Base-by-base conservation (phyloP, 2,888 invertebrate species). In the Synergus laeviventris region DNA sequence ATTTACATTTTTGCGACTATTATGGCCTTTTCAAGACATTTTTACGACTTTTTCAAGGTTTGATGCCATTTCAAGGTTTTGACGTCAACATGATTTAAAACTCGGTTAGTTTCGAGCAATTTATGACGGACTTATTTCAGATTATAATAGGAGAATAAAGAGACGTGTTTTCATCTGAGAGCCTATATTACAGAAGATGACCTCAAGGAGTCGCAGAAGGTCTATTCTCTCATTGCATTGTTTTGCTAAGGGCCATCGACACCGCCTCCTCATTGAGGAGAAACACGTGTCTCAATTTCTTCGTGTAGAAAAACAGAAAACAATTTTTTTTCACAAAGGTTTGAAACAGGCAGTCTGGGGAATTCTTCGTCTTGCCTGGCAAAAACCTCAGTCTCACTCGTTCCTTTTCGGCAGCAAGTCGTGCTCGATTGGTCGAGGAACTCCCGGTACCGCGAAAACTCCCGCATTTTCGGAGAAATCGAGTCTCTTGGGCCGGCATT, bases 361-460 rank as follows among this genome's bases (percentile, higher is more conserved):
- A 8, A 49, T 31, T 70, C n/a, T 16, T n/a, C 36, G 4, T 3
- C 38, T 62, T 62, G 38, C 0, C 38, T 38, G 11, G 42, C 45
- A 45, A 31, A 70, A 49, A 70, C n/a, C 16, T 66, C 31, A 70
- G 49, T 31, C 31, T 70, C 31, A 70, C 45, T 49, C 70, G 70
- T 11, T 70, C 18, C 70, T 70, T 49, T 49, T 70, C 70, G 70
- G n/a, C 24, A 70, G 70, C 31, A 45, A 31, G 36, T 49, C 49
- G 45, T 70, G 14, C 49, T 70, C 49, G 49, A 70, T 70, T 70
- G 70, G 70, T 45, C n/a, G 70, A 70, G 70, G 49, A 70, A 49
- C 16, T 70, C 49, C 49, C 49, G 31, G 49, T 70, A 70, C 70
- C 49, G 14, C 49, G 70, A 70, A 70, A 70, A 70, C n/a, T 70